Evolutionary conservation across 2,113 vertebrate genomes (phyloP).

Genomic region (Monopterus albus): DNA sequence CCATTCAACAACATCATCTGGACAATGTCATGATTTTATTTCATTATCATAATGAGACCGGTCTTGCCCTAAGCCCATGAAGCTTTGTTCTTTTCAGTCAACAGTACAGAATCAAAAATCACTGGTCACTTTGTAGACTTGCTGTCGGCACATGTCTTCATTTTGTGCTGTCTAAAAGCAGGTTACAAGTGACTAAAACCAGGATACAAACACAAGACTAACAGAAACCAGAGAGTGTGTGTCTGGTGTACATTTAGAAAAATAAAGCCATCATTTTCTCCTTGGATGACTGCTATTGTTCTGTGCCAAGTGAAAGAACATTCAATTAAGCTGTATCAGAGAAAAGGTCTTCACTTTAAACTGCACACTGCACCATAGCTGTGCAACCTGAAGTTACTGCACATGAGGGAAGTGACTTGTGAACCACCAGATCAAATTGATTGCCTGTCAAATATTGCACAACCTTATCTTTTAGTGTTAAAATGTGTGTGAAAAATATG

Average conservation of each 20-base stretch:
- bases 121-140: background rate
- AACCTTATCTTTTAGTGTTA: background rate
- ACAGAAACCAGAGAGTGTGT: background rate
- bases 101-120: background rate
- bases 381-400: background rate
- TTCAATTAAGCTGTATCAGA: slow-evolving; percentile 43
- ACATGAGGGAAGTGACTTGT: background rate
- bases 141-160: background rate
- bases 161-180: slow-evolving; percentile 23
- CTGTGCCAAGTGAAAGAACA: slow-evolving; percentile 39
- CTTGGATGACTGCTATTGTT: slow-evolving; percentile 34
- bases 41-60: slow-evolving; percentile 36
- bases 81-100: background rate
- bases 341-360: slow-evolving; percentile 11
- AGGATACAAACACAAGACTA: slow-evolving; percentile 2
- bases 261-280: slow-evolving; percentile 42
- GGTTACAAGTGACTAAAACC: background rate
- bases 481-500: background rate
- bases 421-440: slow-evolving; percentile 4
- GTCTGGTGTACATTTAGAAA: slow-evolving; percentile 33
- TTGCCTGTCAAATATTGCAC: background rate
- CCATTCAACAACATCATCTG: slow-evolving; percentile 50
- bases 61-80: slow-evolving; percentile 9
- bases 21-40: slow-evolving; percentile 56
- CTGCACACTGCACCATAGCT: background rate